Evolutionary conservation across 2,797 vertebrate genomes (phyloP), one percentile per base, ranked within the genome.

Genomic region (Distichodus sexfasciatus): DNA sequence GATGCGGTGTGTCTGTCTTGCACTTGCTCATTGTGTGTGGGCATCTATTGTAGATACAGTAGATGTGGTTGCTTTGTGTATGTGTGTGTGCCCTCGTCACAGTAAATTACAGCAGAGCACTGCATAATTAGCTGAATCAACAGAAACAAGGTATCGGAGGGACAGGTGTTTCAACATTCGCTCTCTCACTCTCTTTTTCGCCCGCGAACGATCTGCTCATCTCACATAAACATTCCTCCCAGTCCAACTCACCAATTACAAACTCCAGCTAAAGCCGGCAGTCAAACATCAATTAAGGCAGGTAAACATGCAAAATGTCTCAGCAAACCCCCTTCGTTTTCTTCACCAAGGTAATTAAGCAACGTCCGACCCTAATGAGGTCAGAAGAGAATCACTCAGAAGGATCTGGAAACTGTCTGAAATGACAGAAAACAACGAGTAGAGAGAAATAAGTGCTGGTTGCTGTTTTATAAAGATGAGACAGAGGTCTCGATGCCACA

Each of bases 111-210:
- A 46, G 40, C 35, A 54, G 23, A 50, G 78, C 81, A 67, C 67
- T 77, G 79, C 75, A 69, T 84, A 87, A 86, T 87, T 87, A 87
- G 87, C 87, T 87, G 87, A 88, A 82, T 78, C 85, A 84, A 87
- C 87, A 87, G 72, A 84, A 88, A 77, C n/a, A 50, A 58, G 40
- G 8, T 10, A 28, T 38, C 9, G 38, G 23, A 31, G n/a, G 36
- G 61, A 28, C 66, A 76, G 70, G 44, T 68, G 71, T 67, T 67
- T 47, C n/a, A 21, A 61, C 48, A 33, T 17, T 54, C 50, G 24
- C 12, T 46, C 59, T 50, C 14, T 29, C 59, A 57, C 15, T 11
- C 12, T 21, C 23, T 31, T 31, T n/a, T n/a, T 28, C 10, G 10
- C 11, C n/a, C 15, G 58, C 29, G 47, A 59, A 46, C 2, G 15